Percentiles rank a stretch among this genome's conserved stretches.
Evolutionary conservation across 1,140 invertebrate genomes (phyloP).

Genomic region (Heliconius eleuchia): DNA sequence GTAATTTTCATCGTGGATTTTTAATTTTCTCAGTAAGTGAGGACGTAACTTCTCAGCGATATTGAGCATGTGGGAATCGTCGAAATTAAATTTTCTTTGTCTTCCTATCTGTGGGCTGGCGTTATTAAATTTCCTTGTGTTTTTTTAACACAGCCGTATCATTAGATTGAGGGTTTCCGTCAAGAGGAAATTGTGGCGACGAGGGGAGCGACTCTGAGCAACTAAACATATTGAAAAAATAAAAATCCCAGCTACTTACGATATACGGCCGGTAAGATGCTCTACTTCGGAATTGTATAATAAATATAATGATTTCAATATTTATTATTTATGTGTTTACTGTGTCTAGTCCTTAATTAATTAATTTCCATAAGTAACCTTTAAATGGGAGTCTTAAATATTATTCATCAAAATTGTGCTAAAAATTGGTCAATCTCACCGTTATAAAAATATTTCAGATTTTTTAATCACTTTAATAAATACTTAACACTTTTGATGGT

Average conservation of each 20-base stretch:
- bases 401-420: background rate
- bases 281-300: conserved; percentile 45
- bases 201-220: conserved; percentile 71
- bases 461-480: background rate
- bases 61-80: conserved; percentile 80
- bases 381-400: background rate
- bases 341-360: too few relatives aligned
- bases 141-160: conserved; percentile 82
- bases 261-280: conserved; percentile 42
- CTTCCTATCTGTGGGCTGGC: conserved; percentile 68
- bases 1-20: conserved; percentile 34
- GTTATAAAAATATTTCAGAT: background rate
- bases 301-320: background rate
- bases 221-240: conserved; percentile 81
- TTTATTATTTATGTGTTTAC: too few relatives aligned
- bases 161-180: conserved; percentile 82
- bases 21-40: conserved; percentile 59
- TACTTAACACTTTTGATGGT: too few relatives aligned
- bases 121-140: conserved; percentile 83
- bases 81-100: conserved; percentile 81
- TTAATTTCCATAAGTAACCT: too few relatives aligned
- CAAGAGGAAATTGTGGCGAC: conserved; percentile 79
- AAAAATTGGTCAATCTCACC: background rate
- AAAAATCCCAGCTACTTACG: conserved; percentile 76
- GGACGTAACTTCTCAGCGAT: conserved; percentile 66